phyloP scores from a whole-genome alignment of 2,113 vertebrate genomes.

The Mirza zaza region DNA sequence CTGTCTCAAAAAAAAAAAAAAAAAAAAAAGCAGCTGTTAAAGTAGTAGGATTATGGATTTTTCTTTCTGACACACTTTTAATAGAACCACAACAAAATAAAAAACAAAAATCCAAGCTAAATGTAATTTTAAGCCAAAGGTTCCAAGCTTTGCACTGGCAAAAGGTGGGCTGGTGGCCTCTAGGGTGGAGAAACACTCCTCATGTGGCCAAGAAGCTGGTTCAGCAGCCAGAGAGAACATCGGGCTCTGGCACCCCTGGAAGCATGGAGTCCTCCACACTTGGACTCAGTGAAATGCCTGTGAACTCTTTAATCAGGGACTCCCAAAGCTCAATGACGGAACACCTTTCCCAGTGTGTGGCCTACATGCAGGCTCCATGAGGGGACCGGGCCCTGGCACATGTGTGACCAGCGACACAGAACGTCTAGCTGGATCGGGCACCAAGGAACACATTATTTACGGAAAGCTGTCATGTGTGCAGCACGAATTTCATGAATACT shows the following conservation, averaged over 20 bases:
- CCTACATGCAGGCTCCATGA: neutral
- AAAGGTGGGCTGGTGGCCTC: neutral
- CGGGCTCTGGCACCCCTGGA: neutral
- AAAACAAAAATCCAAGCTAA: neutral
- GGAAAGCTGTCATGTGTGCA: neutral
- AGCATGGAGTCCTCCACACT: neutral
- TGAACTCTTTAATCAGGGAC: neutral
- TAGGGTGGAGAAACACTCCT: neutral
- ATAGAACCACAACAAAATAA: neutral
- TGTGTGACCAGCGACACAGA: neutral
- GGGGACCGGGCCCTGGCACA: accelerated
- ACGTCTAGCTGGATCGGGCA: neutral
- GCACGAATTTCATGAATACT: neutral
- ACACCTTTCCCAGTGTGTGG: neutral
- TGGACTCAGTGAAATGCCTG: neutral
- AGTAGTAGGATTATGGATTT: neutral
- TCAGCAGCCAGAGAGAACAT: neutral
- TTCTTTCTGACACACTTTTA: neutral
- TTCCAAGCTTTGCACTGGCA: neutral
- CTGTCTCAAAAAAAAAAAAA: too few species aligned
- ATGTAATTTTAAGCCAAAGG: neutral
- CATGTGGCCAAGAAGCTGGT: neutral
- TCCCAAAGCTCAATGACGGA: neutral
- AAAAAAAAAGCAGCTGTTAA: neutral
- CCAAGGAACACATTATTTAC: neutral